Percentiles rank a stretch among this genome's conserved stretches.
These are phyloP conservation scores for Agrenia bidenticulata DNA, from an alignment of 2,888 invertebrate species.

Conservation along the genomic window DNA sequence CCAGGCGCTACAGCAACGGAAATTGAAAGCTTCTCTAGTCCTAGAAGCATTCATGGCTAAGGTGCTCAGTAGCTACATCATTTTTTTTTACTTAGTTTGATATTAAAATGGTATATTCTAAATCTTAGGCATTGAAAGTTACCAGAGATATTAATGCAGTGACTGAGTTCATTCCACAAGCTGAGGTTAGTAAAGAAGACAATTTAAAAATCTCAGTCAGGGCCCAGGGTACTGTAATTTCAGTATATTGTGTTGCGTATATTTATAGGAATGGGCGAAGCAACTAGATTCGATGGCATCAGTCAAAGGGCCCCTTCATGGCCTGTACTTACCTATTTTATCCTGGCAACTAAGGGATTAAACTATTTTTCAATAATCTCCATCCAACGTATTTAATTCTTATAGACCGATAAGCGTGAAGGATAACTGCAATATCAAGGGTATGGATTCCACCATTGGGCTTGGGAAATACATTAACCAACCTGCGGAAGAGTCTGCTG, in stretches of 20 bases:
- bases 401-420: conserved; percentile 56
- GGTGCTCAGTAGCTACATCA: too few species aligned
- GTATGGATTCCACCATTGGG: conserved; percentile 55
- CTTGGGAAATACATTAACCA: conserved; percentile 54
- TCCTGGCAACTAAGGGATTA: conserved; percentile 55
- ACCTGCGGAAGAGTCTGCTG: conserved; percentile 52
- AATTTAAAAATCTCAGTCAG: too few species aligned
- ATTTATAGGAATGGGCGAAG: conserved; percentile 44
- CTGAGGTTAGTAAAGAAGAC: conserved; percentile 12
- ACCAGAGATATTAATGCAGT: conserved; percentile 22
- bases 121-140: conserved; percentile 26
- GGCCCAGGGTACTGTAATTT: too few species aligned
- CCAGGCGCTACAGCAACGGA: conserved; percentile 24
- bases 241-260: too few species aligned
- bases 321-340: too few species aligned
- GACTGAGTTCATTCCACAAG: conserved; percentile 22
- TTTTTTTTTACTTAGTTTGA: too few species aligned
- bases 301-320: conserved; percentile 53
- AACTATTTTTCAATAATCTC: conserved; percentile 53
- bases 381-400: conserved; percentile 32
- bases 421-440: conserved; percentile 55
- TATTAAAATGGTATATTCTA: too few species aligned
- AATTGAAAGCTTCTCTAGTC: conserved; percentile 37
- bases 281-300: conserved; percentile 35
- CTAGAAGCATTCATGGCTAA: conserved; percentile 43